Evolutionary conservation across 2,888 invertebrate genomes (phyloP), one percentile per base, ranked within the genome.

Genomic region (Drosophila mercatorum): DNA sequence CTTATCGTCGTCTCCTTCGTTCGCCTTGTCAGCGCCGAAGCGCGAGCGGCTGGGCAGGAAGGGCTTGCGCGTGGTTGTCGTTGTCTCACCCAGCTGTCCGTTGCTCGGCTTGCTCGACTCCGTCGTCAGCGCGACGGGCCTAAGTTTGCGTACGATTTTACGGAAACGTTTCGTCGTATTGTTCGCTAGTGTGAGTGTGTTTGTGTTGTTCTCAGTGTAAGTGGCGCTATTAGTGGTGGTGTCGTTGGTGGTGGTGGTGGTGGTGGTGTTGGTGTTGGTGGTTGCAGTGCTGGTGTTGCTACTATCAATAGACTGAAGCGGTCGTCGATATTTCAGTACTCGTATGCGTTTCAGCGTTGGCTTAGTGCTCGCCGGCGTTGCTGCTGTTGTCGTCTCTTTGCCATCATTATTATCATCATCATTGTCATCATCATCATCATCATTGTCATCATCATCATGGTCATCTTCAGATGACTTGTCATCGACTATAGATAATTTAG

Each of bases 141-240:
- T 77, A 17, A 92, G 71, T 52, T 91, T 90, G 34, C 90, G 90
- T 31, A 91, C 88, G 46, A 91, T 76, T 62, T 91, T 91, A 7
- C 92, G 90, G 70, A 90, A 81, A 36, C 89, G 90, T 80, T 92
- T 91, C 69, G 36, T 68, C 26, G 26, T 47, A 14, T 58, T 71
- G 46, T 51, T 60, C 34, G 28, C 43, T 72, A 51, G 11, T 28
- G 60, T 74, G 46, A 60, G 65, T 73, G 43, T 77, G 53, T 68
- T 52, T 40, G 58, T 63, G 52, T 69, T 74, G 76, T 34, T 71
- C 40, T 59, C 75, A 59, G 60, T 44, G 52, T 72, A 52, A 40
- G 73, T 64, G 49, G 82, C 78, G 80, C 74, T 76, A 88, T 90
- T 83, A 83, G 87, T 73, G 69, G 87, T 73, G 69, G 63, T 72